Conservation (phyloP, 2,113 vertebrate species). For the Epinephelus fuscoguttatus region DNA sequence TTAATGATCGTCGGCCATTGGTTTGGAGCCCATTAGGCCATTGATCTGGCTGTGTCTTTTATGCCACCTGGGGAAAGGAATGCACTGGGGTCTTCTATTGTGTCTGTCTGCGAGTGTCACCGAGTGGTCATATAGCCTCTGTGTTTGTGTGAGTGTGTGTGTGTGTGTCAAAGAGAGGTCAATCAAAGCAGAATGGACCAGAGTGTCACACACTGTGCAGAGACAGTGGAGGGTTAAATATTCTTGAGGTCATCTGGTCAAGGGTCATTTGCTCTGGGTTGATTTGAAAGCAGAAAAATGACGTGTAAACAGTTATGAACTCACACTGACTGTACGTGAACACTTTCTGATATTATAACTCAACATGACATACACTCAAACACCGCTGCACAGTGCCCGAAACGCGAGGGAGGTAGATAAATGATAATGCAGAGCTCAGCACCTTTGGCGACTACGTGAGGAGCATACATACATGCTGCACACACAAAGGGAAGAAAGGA, state of each 20-base stretch:
- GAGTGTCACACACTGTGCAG: conserved; percentile 60
- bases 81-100: conserved; percentile 63
- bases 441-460: conserved; percentile 63
- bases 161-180: conserved; percentile 64
- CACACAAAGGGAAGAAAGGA: conserved; percentile 63
- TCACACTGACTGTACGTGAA: conserved; percentile 1
- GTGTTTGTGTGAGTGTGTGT: conserved; percentile 38
- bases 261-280: conserved; percentile 33
- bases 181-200: conserved; percentile 48
- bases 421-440: conserved; percentile 68
- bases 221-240: conserved; percentile 51
- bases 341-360: not conserved
- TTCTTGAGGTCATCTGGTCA: conserved; percentile 60
- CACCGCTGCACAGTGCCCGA: too few relatives aligned
- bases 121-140: conserved; percentile 53
- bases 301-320: conserved; percentile 10
- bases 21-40: conserved; percentile 71
- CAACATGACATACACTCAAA: not conserved
- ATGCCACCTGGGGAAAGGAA: conserved; percentile 80
- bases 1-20: conserved; percentile 72
- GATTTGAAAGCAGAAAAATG: not conserved
- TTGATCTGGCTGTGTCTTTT: conserved; percentile 70
- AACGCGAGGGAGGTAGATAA: conserved; percentile 7
- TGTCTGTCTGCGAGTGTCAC: conserved; percentile 67
- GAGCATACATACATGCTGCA: conserved; percentile 38